Evolutionary conservation across 2,113 vertebrate genomes (phyloP).

Genomic region (Delphinapterus leucas): DNA sequence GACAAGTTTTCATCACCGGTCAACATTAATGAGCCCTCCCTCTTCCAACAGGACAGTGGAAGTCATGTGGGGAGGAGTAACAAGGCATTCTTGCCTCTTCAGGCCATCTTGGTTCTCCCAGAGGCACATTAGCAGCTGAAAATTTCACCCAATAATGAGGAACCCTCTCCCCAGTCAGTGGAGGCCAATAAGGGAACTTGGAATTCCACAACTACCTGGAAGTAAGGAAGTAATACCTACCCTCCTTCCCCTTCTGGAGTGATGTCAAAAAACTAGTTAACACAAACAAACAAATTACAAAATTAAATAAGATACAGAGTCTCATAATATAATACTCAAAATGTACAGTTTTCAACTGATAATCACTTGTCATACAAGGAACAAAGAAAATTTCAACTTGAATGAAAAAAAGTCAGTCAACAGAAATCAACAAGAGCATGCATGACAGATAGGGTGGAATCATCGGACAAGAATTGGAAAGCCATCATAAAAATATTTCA

Average conservation of each 20-base stretch:
- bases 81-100: background rate
- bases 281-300: background rate
- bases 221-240: background rate
- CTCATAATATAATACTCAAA: background rate
- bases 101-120: background rate
- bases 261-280: background rate
- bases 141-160: background rate
- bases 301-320: background rate
- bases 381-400: background rate
- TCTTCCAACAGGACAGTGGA: background rate
- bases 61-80: background rate
- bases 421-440: background rate
- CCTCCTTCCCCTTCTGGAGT: fast-evolving
- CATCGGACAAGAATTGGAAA: background rate
- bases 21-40: background rate
- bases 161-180: background rate
- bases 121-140: background rate
- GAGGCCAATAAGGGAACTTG: background rate
- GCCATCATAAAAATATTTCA: background rate
- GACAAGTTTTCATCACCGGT: background rate
- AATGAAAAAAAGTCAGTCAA: background rate
- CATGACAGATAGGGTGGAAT: background rate
- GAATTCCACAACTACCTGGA: background rate
- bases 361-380: background rate
- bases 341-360: background rate